These are phyloP conservation scores for Crypturellus tataupa DNA, from an alignment of 2,797 vertebrate genomes.

Conservation along the genomic window DNA sequence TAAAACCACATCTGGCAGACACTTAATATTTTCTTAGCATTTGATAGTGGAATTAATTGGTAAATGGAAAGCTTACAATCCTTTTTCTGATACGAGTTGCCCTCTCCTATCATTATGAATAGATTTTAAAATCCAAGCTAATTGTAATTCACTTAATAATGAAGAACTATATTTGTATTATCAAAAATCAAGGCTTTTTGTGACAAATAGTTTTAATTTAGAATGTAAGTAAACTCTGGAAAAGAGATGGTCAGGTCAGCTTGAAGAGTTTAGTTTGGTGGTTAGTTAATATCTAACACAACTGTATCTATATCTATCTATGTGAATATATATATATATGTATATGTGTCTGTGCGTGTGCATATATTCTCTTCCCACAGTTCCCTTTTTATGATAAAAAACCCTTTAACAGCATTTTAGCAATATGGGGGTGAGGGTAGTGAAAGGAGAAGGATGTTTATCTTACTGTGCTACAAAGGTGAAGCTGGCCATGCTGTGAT, in stretches of 20 bases:
- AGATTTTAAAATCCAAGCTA: constrained; percentile 80
- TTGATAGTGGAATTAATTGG: constrained; percentile 87
- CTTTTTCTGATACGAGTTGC: constrained; percentile 76
- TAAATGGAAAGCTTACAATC: constrained; percentile 81
- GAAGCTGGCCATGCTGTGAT: not conserved
- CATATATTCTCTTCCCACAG: not conserved
- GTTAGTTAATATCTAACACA: not conserved
- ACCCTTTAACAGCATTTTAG: not conserved
- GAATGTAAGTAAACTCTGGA: not conserved
- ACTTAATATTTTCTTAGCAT: constrained; percentile 81
- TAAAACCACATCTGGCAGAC: constrained; percentile 85
- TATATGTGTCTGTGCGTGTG: too few relatives aligned
- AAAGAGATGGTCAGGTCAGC: not conserved
- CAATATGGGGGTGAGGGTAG: not conserved
- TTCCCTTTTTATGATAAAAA: not conserved
- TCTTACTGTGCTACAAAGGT: not conserved
- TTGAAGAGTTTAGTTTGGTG: not conserved
- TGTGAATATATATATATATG: too few relatives aligned
- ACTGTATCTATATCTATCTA: too few relatives aligned
- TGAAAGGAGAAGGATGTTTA: not conserved
- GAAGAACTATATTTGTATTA: constrained; percentile 70
- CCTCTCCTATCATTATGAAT: constrained; percentile 82
- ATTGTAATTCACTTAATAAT: constrained; percentile 80
- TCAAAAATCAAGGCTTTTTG: constrained; percentile 31
- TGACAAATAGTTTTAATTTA: not conserved